phyloP scores from a whole-genome alignment of 2,113 vertebrate species.

The Centrocercus urophasianus region DNA sequence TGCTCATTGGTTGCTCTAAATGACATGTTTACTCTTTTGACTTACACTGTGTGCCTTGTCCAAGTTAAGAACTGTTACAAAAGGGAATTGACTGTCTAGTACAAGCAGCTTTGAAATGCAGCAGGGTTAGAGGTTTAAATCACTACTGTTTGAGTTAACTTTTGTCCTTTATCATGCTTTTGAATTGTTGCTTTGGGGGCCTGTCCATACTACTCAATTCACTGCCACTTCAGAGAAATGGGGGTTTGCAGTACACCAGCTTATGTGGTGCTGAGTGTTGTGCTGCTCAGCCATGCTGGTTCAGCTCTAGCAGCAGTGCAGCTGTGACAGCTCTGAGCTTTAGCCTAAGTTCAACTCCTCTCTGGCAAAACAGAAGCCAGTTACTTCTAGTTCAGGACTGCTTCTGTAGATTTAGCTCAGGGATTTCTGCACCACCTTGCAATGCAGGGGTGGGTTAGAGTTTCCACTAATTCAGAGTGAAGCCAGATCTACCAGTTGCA shows the following conservation, averaged over 20 bases:
- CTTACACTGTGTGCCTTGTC: neutral
- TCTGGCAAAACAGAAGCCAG: neutral
- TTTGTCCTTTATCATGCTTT: neutral
- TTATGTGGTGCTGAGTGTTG: neutral
- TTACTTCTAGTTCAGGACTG: neutral
- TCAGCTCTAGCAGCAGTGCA: neutral
- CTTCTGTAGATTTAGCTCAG: slow-evolving; percentile 10
- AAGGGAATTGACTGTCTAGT: neutral
- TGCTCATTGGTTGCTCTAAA: neutral
- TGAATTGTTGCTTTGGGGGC: neutral
- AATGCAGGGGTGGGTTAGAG: neutral
- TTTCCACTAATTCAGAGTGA: neutral
- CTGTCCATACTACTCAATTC: fast-evolving
- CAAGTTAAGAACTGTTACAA: slow-evolving; percentile 8
- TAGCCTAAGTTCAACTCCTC: neutral
- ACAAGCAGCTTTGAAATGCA: neutral
- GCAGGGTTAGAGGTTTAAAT: neutral
- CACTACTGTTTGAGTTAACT: neutral
- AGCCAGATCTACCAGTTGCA: neutral
- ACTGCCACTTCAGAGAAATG: neutral
- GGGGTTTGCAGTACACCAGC: neutral
- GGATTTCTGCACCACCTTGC: neutral
- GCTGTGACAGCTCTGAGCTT: neutral
- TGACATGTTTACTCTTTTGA: neutral
- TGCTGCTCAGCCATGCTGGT: neutral